Conservation (phyloP, 2,888 invertebrate genomes). For the Spisula solida region DNA sequence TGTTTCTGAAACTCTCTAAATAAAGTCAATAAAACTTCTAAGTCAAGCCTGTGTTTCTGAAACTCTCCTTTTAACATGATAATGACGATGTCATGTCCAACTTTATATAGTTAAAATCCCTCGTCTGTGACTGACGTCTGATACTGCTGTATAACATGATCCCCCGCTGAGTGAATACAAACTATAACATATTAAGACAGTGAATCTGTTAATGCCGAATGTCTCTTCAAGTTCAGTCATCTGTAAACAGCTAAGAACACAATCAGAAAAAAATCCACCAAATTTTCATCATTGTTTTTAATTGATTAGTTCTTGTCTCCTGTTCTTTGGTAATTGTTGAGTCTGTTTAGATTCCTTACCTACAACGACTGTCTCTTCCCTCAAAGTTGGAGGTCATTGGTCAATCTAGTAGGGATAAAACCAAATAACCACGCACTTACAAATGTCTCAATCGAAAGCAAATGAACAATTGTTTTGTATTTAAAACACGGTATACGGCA, state of each 20-base stretch:
- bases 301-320: no score
- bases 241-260: neutral
- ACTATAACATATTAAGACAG: neutral
- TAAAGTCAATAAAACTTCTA: conserved; percentile 23
- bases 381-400: no score
- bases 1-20: conserved; percentile 9
- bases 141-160: neutral
- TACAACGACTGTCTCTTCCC: no score
- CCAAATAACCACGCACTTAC: no score
- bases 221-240: neutral
- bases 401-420: no score
- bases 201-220: neutral
- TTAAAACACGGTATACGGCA: no score
- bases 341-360: no score
- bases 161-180: neutral
- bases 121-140: neutral
- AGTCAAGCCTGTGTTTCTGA: neutral
- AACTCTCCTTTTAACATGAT: conserved; percentile 25
- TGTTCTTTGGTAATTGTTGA: no score
- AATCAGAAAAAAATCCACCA: no score
- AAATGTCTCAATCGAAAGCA: no score
- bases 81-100: conserved; percentile 34
- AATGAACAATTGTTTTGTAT: no score
- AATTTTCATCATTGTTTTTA: no score
- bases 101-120: conserved; percentile 7